A percentile compares a stretch with the other conserved stretches of the same genome.
Evolutionary conservation across 2,113 vertebrate genomes (phyloP).

Genomic region (Brevimyrus niger): DNA sequence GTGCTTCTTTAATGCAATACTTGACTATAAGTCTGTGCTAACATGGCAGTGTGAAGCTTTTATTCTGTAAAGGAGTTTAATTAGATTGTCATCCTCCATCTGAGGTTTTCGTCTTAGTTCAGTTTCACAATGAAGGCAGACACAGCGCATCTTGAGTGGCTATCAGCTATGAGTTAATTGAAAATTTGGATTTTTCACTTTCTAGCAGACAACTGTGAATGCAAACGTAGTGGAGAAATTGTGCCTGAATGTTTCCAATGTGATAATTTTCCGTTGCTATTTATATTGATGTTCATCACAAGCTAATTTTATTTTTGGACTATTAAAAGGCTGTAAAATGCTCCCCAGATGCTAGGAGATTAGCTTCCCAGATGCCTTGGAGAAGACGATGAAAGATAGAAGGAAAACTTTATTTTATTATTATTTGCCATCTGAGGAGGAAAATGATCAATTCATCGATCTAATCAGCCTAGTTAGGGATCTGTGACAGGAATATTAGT

Average conservation of each 20-base stretch:
- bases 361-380: background rate
- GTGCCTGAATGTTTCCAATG: background rate
- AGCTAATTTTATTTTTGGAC: background rate
- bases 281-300: slow-evolving; percentile 1
- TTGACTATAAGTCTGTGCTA: background rate
- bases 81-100: background rate
- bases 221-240: background rate
- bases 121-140: background rate
- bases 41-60: background rate
- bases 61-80: background rate
- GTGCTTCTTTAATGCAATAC: background rate
- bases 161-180: background rate
- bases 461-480: background rate
- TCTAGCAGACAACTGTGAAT: background rate
- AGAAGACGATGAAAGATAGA: background rate
- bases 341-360: background rate
- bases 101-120: background rate
- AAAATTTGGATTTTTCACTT: background rate
- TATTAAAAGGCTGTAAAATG: background rate
- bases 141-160: background rate
- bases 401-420: background rate
- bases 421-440: background rate
- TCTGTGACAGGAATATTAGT: background rate
- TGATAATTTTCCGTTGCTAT: background rate
- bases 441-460: background rate